phyloP scores from a whole-genome alignment of 2,113 vertebrate genomes.

The Otocyon megalotis region DNA sequence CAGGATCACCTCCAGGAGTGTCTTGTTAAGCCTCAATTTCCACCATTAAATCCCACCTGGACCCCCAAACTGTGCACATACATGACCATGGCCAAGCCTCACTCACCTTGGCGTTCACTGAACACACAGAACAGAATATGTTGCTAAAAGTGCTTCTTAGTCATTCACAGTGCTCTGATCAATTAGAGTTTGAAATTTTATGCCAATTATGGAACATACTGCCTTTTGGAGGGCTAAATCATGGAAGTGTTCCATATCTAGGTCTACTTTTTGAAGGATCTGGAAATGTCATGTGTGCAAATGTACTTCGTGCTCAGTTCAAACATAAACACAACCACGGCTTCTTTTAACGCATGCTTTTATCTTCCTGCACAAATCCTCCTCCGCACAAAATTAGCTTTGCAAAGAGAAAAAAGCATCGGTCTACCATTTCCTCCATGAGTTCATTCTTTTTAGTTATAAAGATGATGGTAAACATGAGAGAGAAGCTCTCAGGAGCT shows the following conservation, averaged over 20 bases:
- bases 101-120: not conserved
- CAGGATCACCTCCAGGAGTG: not conserved
- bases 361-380: not conserved
- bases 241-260: fast-evolving
- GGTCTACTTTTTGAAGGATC: fast-evolving
- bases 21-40: not conserved
- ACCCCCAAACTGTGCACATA: not conserved
- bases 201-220: not conserved
- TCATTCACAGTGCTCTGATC: not conserved
- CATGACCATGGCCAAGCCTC: fast-evolving
- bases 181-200: not conserved
- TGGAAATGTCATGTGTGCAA: fast-evolving
- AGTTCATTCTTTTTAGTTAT: not conserved
- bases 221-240: not conserved
- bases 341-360: not conserved
- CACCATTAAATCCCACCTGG: not conserved
- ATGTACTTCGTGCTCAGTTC: fast-evolving
- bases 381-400: not conserved
- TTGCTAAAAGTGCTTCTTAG: not conserved
- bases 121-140: not conserved
- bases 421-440: not conserved
- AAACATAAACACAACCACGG: not conserved
- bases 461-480: not conserved
- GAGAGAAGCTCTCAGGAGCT: not conserved
- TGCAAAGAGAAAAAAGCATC: not conserved